Percentiles rank a stretch among this genome's conserved stretches.
Conservation (phyloP, 2,888 invertebrate species). For the Reticulitermes lucifugus region DNA sequence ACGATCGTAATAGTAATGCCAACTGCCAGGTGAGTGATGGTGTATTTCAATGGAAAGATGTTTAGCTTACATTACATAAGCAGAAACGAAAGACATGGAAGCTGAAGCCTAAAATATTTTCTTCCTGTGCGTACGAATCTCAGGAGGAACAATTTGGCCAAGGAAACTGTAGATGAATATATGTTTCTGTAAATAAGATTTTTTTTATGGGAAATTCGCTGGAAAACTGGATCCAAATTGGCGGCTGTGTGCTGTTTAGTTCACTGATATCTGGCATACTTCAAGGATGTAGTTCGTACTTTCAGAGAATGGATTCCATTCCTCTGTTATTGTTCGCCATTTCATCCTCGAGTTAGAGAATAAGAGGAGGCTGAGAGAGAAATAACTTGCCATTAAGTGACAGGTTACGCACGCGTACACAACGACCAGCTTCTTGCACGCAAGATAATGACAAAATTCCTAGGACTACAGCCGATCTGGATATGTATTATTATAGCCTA, state of each 20-base stretch:
- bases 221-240: background rate
- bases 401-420: background rate
- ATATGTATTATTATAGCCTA: no score
- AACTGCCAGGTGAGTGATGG: no score
- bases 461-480: background rate
- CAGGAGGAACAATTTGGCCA: no score
- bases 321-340: background rate
- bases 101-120: no score
- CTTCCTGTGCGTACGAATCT: no score
- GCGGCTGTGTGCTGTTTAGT: background rate
- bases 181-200: no score
- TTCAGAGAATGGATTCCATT: background rate
- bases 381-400: background rate
- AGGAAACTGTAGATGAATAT: no score
- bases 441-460: background rate
- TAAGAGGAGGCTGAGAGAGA: background rate
- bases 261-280: background rate
- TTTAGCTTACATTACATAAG: no score
- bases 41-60: no score
- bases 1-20: no score
- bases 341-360: background rate
- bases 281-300: background rate
- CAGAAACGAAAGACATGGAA: no score
- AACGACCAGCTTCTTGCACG: background rate
- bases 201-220: no score